Base-by-base conservation (phyloP, 2,888 invertebrate species). In the Heliconius erato region DNA sequence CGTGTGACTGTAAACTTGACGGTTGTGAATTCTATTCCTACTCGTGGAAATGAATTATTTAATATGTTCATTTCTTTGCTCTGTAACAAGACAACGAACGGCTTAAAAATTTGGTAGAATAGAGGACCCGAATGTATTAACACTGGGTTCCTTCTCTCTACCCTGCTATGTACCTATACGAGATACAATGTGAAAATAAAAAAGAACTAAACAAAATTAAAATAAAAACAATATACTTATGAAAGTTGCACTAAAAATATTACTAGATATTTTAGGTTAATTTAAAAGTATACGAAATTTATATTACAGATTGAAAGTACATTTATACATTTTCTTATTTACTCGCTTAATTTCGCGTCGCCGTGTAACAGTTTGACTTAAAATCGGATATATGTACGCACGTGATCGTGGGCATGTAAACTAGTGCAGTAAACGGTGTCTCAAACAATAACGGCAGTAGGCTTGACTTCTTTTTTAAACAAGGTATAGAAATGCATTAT, bases 361-460 rank as follows among this genome's bases (percentile, higher is more conserved):
- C 63, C 11, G 59, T 23, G 32, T 76, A 76, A 69, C 80, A 76
- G 80, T 76, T 28, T 80, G 44, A 35, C 28, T 19, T 26, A 74
- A 76, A 74, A 80, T 69, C 67, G 59, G 59, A 80, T 76, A 68
- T 28, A 19, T 54, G 19, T 35, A 4, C 40, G 9, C 26, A 76
- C 40, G 5, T 35, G 16, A 63, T 63, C 19, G 59, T 76, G 76
- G 74, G 68, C 54, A 83, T 77, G 80, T 80, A 87, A 90, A 88
- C 89, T 88, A 86, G 88, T 86, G 85, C 90, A 87, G 79, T 81
- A 86, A 91, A 89, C 91, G 89, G 90, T 87, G 80, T 84, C 83
- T 87, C 84, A 87, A 89, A 89, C 89, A 89, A 89, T 89, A 87
- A 86, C 82, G 84, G 79, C 84, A 84, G 82, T 84, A 80, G 85